Evolutionary conservation across 2,797 vertebrate species (phyloP), one percentile per base, ranked within the genome.

Genomic region (Rachycentron canadum): DNA sequence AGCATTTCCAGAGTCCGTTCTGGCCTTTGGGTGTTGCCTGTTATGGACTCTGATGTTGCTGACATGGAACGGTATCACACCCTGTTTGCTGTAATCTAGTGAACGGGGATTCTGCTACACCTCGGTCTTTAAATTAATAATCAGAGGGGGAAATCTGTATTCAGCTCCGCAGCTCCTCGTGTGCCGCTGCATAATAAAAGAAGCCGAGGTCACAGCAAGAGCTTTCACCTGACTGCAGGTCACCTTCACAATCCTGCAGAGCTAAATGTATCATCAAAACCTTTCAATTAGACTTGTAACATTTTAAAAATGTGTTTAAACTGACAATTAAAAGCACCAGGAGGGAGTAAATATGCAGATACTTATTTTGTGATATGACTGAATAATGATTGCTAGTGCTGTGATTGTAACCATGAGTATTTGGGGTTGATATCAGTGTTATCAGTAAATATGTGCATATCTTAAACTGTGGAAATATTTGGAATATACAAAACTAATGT

Each of bases 81-180:
- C 61, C 38, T 47, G 45, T 43, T 63, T 21, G 16, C 30, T 21
- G 6, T 69, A 57, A 76, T 80, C 36, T 21, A 25, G 23, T 59
- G 49, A 73, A 69, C 4, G 25, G 13, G n/a, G 36, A 38, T 4
- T 57, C 52, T 38, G 56, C n/a, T 55, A 49, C 34, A 25, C 61
- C 47, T 53, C 38, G 7, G n/a, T 28, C 56, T 65, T 52, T 78
- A 67, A 79, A 83, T 81, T 53, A 74, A 87, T 81, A 78, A 88
- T 87, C 74, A 34, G 47, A 38, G 12, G 41, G 16, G 7, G 4
- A 7, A 2, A 77, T 89, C 69, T 71, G 69, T 80, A 85, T 88
- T 69, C 74, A 79, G 77, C 64, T 59, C 38, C 45, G 65, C 76
- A 67, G 32, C 32, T 38, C 13, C 49, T 43, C 6, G 36, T 63